Percentiles rank a stretch among this genome's conserved stretches.
Conservation (phyloP, 2,113 vertebrate genomes). For the Antechinus stuartii region DNA sequence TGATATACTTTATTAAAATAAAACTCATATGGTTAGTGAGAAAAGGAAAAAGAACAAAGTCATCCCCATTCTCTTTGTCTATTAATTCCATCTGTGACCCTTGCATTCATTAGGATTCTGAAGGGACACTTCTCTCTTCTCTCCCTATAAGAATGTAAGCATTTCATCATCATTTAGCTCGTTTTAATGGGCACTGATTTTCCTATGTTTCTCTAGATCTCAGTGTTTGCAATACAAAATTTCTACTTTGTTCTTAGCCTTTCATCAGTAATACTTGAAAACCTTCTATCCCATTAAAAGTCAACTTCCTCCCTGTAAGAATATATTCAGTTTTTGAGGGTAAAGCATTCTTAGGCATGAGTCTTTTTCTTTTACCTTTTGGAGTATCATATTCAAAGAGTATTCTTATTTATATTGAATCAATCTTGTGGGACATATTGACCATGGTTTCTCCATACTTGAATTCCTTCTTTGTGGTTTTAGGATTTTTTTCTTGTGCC, state of each 20-base stretch:
- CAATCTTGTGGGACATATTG: background rate
- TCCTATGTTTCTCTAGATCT: background rate
- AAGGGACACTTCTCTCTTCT: background rate
- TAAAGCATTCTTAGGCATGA: background rate
- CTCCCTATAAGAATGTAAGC: background rate
- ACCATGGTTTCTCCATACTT: background rate
- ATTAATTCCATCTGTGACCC: background rate
- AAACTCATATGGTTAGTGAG: slow-evolving; percentile 1
- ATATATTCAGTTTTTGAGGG: background rate
- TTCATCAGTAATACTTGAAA: background rate
- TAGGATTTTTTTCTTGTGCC: background rate
- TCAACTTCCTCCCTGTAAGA: background rate
- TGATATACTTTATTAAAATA: slow-evolving; percentile 60
- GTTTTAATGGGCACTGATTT: background rate
- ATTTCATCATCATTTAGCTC: background rate
- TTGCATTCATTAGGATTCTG: background rate
- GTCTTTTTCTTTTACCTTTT: background rate
- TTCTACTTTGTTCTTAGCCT: background rate
- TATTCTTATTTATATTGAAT: background rate
- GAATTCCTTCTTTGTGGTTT: background rate
- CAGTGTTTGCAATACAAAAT: background rate
- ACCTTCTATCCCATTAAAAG: background rate
- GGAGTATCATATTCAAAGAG: background rate
- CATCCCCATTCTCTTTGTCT: background rate
- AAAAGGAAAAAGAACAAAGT: background rate